A percentile compares a stretch with the other conserved stretches of the same genome.
Evolutionary conservation across 2,113 vertebrate species (phyloP).

Genomic region (Microcebus tavaratra): DNA sequence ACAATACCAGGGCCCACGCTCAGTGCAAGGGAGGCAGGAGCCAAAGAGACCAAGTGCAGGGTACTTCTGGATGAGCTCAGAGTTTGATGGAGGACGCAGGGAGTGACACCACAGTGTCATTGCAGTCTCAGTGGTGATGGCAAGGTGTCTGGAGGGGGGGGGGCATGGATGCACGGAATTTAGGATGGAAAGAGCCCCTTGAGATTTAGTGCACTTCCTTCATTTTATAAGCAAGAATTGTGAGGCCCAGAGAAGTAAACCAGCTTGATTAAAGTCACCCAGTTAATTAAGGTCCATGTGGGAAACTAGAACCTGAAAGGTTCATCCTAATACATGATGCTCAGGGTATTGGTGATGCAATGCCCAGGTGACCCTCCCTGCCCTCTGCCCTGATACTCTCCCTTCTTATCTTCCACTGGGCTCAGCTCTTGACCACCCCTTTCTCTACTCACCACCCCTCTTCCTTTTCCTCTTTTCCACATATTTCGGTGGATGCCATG

Average conservation of each 20-base stretch:
- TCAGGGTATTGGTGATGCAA: neutral
- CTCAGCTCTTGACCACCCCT: neutral
- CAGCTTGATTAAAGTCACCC: neutral
- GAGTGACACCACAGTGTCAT: neutral
- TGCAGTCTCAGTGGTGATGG: neutral
- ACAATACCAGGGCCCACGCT: neutral
- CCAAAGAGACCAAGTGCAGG: rapidly evolving
- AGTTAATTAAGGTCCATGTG: neutral
- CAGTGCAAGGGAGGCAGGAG: neutral
- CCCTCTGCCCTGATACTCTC: neutral
- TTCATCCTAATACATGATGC: neutral
- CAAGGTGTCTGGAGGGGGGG: neutral
- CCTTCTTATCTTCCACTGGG: too few relatives aligned
- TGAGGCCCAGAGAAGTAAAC: neutral
- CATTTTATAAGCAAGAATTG: neutral
- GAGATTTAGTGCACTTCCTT: neutral
- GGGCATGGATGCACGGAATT: neutral
- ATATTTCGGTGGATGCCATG: neutral
- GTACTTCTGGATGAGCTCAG: neutral
- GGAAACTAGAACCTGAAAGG: neutral
- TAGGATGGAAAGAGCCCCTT: neutral
- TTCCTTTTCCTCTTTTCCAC: neutral
- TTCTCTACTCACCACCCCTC: neutral
- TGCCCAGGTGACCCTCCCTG: neutral
- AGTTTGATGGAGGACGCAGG: neutral